These are phyloP conservation scores for Grantiella picta DNA, from an alignment of 2,113 vertebrate species.

Conservation along the genomic window DNA sequence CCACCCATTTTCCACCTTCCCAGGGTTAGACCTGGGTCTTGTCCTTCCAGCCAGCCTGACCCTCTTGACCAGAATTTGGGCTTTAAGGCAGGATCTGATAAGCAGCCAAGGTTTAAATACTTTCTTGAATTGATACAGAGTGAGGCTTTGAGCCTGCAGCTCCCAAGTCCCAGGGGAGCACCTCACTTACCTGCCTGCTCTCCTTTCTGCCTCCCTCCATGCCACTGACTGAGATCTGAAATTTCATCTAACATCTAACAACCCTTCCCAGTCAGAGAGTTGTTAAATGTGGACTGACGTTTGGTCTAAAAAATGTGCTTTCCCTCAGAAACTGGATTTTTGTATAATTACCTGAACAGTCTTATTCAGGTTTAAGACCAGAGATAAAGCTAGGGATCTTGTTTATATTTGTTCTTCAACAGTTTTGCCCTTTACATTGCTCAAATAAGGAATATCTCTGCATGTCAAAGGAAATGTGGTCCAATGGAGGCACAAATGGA, in stretches of 20 bases:
- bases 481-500: background rate
- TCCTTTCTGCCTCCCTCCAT: background rate
- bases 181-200: background rate
- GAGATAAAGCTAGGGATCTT: background rate
- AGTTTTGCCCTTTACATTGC: background rate
- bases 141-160: background rate
- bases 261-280: background rate
- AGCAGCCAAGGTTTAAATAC: background rate
- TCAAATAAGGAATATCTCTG: background rate
- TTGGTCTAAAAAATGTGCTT: background rate
- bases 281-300: background rate
- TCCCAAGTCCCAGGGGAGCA: background rate
- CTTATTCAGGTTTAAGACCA: background rate
- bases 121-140: background rate
- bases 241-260: background rate
- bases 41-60: background rate
- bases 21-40: fast-evolving
- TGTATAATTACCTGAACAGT: background rate
- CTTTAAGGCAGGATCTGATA: background rate
- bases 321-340: background rate
- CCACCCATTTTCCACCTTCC: background rate
- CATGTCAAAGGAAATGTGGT: background rate
- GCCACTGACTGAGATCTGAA: background rate
- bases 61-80: background rate
- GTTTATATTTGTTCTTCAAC: background rate